Conservation (phyloP, 1,140 invertebrate genomes). For the Neodiprion lecontei region DNA sequence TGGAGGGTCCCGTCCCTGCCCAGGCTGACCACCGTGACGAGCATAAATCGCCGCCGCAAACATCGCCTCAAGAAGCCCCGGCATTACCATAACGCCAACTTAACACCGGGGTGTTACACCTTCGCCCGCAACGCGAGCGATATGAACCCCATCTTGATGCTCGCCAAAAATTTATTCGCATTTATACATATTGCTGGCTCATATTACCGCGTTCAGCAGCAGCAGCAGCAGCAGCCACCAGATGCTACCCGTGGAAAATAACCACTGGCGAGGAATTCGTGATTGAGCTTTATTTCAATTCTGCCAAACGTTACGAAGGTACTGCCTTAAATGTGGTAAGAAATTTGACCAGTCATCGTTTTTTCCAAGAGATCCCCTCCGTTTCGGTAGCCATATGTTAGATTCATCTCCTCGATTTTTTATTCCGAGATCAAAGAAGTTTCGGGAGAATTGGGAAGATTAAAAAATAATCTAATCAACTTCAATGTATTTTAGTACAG, state of each 20-base stretch:
- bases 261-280: neutral
- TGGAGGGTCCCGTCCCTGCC: neutral
- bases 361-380: too few relatives aligned
- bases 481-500: too few relatives aligned
- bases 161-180: neutral
- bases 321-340: neutral
- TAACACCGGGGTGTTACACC: neutral
- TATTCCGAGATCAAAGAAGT: too few relatives aligned
- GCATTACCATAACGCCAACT: neutral
- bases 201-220: neutral
- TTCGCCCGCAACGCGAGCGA: too few relatives aligned
- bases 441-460: too few relatives aligned
- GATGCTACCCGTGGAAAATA: neutral
- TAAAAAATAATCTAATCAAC: too few relatives aligned
- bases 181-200: neutral
- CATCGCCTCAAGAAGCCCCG: neutral
- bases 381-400: too few relatives aligned
- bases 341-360: too few relatives aligned
- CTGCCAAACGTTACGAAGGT: neutral
- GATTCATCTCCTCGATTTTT: too few relatives aligned
- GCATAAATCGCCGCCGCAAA: constrained; percentile 1
- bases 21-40: neutral
- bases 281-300: neutral
- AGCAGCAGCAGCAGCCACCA: neutral
- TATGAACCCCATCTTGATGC: neutral